These are phyloP conservation scores for Natator depressus DNA, from an alignment of 2,113 vertebrate genomes.

Conservation along the genomic window DNA sequence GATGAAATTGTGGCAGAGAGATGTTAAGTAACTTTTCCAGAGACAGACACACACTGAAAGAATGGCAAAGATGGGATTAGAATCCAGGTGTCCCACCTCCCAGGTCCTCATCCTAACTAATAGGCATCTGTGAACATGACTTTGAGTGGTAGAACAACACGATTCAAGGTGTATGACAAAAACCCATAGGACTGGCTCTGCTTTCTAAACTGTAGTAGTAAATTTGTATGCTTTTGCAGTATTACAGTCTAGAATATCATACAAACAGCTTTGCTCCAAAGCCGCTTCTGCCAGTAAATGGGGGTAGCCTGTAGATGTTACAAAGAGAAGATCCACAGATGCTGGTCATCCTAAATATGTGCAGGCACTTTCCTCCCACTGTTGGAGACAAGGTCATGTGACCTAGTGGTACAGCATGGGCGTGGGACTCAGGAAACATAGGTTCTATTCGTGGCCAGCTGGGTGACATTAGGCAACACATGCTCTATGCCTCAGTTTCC, in stretches of 20 bases:
- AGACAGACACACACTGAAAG: accelerated
- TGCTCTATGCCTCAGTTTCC: background rate
- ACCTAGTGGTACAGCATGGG: too few relatives aligned
- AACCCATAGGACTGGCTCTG: background rate
- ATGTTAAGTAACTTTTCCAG: background rate
- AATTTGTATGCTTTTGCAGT: background rate
- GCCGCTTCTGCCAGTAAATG: background rate
- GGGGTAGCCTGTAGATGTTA: background rate
- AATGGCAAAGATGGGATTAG: background rate
- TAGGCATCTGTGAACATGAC: background rate
- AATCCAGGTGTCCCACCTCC: background rate
- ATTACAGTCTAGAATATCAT: background rate
- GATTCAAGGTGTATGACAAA: accelerated
- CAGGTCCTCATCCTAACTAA: background rate
- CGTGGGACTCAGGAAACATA: background rate
- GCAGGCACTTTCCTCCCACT: too few relatives aligned
- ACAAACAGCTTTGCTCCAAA: background rate
- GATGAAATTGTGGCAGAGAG: background rate
- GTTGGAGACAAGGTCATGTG: too few relatives aligned
- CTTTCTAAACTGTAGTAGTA: background rate
- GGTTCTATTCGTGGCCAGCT: background rate
- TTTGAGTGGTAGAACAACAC: background rate
- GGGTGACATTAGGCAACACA: background rate
- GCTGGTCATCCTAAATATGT: too few relatives aligned
- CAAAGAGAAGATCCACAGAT: too few relatives aligned